Base-by-base conservation (phyloP, 1,140 invertebrate species). In the Ceratina japonica region DNA sequence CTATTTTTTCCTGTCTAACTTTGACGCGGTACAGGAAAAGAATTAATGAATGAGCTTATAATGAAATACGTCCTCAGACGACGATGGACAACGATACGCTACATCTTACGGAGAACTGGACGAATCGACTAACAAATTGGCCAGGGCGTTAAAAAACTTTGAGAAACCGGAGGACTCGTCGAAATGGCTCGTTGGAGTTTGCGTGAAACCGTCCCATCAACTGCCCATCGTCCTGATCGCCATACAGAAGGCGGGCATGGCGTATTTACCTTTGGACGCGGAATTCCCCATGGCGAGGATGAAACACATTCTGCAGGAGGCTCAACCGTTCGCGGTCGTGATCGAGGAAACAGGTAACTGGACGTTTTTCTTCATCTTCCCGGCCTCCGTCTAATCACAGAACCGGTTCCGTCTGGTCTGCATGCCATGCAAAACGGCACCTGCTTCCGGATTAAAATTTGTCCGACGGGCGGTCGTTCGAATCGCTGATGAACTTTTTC, bases 221-320 rank as follows among this genome's bases (percentile, higher is more conserved):
- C 93, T 97, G 24, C 93, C 97, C 1, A 92, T 94, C 0, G 91
- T 94, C 0, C 90, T 98, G 27, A 88, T 97, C 72, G 94, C 96
- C 15, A 95, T 96, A 61, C 95, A 96, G 93, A 98, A 98, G 93
- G 92, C 95, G 0, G 97, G 97, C 0, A 96, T 95, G 61, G 95
- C 96, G 0, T 98, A 97, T 90, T 90, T 98, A 51, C 97, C 97
- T 0, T 92, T 98, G 71, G 97, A 97, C 88, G 94, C 95, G 1
- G 94, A 94, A 64, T 97, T 97, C 85, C 96, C 97, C 0, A 93
- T 93, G 18, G 93, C 94, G 22, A 94, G 97, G 79, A 93, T 97
- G 10, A 93, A 95, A 31, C 96, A 97, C 87, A 97, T 98, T 72
- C 89, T 97, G 12, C 91, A 94, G 31, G 97, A 98, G 87, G 93